Conservation (phyloP, 2,888 invertebrate genomes). For the Diachrysia chrysitis region DNA sequence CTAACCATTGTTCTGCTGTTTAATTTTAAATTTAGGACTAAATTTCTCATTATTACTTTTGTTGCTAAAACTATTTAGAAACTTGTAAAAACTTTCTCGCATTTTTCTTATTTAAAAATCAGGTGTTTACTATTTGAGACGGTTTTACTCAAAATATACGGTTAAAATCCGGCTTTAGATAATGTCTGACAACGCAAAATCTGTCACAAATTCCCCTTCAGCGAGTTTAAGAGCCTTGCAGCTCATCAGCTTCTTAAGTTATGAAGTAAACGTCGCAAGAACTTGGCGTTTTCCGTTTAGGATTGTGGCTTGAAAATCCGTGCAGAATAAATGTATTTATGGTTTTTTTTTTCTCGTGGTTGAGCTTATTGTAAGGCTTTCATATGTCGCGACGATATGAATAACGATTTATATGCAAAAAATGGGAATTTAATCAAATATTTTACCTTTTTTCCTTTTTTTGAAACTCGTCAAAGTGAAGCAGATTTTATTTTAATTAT, state of each 20-base stretch:
- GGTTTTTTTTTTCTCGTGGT: neutral
- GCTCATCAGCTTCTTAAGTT: neutral
- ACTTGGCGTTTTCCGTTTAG: neutral
- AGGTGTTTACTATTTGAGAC: slow-evolving; percentile 16
- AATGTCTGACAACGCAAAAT: neutral
- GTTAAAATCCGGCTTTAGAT: slow-evolving; percentile 28
- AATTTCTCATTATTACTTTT: slow-evolving; percentile 39
- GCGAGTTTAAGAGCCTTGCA: neutral
- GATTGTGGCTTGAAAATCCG: neutral
- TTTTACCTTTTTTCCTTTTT: neutral
- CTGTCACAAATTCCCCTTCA: slow-evolving; percentile 5
- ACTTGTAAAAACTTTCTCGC: too few relatives aligned
- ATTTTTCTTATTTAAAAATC: too few relatives aligned
- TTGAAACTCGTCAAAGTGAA: neutral
- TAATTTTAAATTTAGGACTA: slow-evolving; percentile 48
- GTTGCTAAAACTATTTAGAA: slow-evolving; percentile 39
- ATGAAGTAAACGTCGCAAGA: neutral
- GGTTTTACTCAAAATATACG: slow-evolving; percentile 16
- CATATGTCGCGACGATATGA: neutral
- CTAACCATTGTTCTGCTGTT: slow-evolving; percentile 40
- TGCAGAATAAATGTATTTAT: neutral
- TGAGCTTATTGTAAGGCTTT: neutral
- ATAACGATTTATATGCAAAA: too few relatives aligned
- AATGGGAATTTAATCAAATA: too few relatives aligned
- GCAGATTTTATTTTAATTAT: neutral